Evolutionary conservation across 2,797 vertebrate species (phyloP), one percentile per base, ranked within the genome.

Genomic region (Darevskia nairensis): DNA sequence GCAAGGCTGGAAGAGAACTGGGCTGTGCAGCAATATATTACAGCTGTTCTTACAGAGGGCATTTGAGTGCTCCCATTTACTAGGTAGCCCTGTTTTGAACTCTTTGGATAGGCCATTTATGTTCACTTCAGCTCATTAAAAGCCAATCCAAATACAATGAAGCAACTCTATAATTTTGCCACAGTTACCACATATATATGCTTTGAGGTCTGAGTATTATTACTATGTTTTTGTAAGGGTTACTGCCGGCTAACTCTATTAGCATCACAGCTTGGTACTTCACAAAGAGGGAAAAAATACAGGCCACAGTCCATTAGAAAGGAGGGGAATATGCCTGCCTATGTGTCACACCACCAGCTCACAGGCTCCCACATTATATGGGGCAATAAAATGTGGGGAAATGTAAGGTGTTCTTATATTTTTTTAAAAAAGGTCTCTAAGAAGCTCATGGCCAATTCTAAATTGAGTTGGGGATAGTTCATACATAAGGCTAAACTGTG

Each of bases 121-220:
- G 78, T 85, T 76, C 84, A 89, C 78, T 50, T 50, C 15, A 39
- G 61, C 88, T 89, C 79, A 86, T 89, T 81, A 89, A 81, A 89
- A 71, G 35, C 41, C 78, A 86, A 82, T 86, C 80, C 78, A 82
- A 89, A 86, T 85, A 68, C 27, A 27, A 85, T 69, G 84, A 76
- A 76, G n/a, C 27, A 68, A 81, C 72, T 80, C 83, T 76, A 85
- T 75, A 81, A 86, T 89, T 81, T 89, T 55, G 64, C 88, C 78
- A 76, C 88, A 76, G 71, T 81, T 66, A 55, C 79, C 86, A 64
- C 79, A 55, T 66, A 81, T 29, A 23, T 66, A 69, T 23, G 8
- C 39, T 21, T 75, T 55, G 83, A 85, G 78, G 83, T 68, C 83
- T 76, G 78, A 50, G 19, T 82, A 41, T 76, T 69, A 89, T 89